These are phyloP conservation scores for Coremacera marginata DNA, from an alignment of 2,888 invertebrate species.

Conservation along the genomic window DNA sequence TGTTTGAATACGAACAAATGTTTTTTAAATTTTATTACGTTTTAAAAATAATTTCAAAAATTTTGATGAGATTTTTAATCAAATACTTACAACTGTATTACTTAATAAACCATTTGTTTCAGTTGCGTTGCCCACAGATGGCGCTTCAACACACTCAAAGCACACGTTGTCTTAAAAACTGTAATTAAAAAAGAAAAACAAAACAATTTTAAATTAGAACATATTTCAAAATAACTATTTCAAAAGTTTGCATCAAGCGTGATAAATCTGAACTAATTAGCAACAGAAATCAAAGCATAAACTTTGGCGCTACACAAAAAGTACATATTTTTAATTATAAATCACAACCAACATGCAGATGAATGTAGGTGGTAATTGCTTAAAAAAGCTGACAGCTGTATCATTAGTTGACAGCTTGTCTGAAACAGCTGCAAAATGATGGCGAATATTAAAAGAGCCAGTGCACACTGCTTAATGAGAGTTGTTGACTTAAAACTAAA, in stretches of 20 bases:
- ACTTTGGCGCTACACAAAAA: conserved; percentile 27
- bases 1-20: no score
- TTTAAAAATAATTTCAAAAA: no score
- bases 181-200: conserved; percentile 8
- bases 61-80: no score
- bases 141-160: background rate
- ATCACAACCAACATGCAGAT: background rate
- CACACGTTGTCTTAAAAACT: background rate
- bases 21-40: no score
- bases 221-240: conserved; percentile 34
- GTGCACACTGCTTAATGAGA: no score
- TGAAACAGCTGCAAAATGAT: background rate
- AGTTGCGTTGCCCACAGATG: background rate
- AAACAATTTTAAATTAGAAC: conserved; percentile 13
- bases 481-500: conserved; percentile 1
- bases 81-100: background rate
- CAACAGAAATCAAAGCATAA: conserved; percentile 45
- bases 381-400: background rate
- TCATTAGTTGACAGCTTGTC: conserved; percentile 32
- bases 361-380: background rate
- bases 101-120: background rate
- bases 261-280: conserved; percentile 30
- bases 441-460: background rate
- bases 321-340: background rate
- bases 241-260: background rate